Evolutionary conservation across 2,797 vertebrate species (phyloP).

Genomic region (Falco rusticolus): DNA sequence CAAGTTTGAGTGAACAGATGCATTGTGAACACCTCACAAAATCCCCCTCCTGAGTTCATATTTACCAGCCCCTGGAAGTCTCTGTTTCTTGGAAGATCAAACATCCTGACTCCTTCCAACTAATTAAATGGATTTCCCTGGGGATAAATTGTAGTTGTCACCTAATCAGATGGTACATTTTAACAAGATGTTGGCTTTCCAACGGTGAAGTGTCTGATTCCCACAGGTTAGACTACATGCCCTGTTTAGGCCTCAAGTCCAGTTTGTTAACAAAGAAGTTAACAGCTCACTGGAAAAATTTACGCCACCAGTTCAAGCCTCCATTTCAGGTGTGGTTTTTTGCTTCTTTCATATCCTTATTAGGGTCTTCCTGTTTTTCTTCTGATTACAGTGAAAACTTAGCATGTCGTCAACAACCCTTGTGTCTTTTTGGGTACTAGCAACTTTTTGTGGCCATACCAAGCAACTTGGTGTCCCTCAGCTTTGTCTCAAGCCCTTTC

Average conservation of each 20-base stretch:
- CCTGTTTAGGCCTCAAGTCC: background rate
- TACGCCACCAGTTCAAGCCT: background rate
- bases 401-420: background rate
- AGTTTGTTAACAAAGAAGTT: background rate
- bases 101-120: conserved; percentile 2
- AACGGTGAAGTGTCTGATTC: background rate
- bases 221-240: background rate
- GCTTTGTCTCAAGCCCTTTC: background rate
- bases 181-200: background rate
- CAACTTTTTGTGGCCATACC: background rate
- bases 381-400: background rate
- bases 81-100: conserved; percentile 28
- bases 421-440: background rate
- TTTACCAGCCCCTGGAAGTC: background rate
- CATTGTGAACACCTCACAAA: background rate
- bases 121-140: conserved; percentile 28
- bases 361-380: background rate
- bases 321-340: background rate
- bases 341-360: background rate
- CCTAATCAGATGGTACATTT: conserved; percentile 25
- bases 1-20: background rate
- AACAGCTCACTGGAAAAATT: background rate
- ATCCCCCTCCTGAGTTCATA: background rate
- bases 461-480: background rate
- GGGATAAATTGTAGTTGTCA: conserved; percentile 28